Percentiles rank a stretch among this genome's conserved stretches.
Conservation (phyloP, 2,888 invertebrate species). For the Ischnura elegans region DNA sequence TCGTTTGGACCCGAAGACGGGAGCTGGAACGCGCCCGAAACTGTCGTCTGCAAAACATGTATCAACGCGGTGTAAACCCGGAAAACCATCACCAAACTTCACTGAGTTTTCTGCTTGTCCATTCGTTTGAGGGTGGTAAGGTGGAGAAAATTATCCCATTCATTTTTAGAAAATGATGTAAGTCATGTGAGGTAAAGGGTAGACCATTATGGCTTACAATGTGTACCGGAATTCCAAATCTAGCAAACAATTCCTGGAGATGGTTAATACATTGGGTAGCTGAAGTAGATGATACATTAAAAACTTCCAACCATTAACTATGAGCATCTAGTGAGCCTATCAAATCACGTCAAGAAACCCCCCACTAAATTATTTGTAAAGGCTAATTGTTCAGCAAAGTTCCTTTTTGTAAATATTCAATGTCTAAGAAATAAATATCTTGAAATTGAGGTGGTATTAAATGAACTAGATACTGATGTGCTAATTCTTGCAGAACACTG, state of each 20-base stretch:
- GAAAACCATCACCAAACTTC: conserved; percentile 72
- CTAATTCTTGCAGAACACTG: no score
- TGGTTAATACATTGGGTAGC: background rate
- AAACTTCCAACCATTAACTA: background rate
- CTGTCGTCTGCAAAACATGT: no score
- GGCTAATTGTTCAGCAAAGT: no score
- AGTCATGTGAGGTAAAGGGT: conserved; percentile 72
- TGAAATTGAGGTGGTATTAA: no score
- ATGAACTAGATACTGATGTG: no score
- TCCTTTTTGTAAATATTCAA: no score
- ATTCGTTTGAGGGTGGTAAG: conserved; percentile 72
- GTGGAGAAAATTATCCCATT: conserved; percentile 72
- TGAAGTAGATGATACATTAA: background rate
- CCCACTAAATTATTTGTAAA: no score
- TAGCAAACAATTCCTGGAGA: background rate
- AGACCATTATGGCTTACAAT: conserved; percentile 73
- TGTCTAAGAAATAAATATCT: no score
- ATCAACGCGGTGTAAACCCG: no score
- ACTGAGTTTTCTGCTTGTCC: conserved; percentile 73
- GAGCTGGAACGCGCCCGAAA: no score
- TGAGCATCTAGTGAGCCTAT: background rate
- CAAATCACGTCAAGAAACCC: no score
- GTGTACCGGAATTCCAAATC: conserved; percentile 72
- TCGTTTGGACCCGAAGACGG: no score
- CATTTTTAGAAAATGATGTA: conserved; percentile 70